A percentile compares a stretch with the other conserved stretches of the same genome.
Conservation (phyloP, 2,888 invertebrate genomes). For the Campaea margaritaria region DNA sequence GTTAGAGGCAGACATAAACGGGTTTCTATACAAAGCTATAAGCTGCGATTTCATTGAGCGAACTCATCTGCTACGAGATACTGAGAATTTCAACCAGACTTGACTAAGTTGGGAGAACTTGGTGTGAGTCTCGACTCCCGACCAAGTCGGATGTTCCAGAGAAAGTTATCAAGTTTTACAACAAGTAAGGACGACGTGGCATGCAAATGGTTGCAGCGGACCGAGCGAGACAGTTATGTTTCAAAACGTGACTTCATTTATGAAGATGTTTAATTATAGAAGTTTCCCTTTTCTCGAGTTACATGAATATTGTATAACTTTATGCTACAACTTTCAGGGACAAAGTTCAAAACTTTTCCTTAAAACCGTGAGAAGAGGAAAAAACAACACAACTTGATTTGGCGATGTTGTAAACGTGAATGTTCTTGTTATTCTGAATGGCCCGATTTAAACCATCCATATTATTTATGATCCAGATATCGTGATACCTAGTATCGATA, state of each 20-base stretch:
- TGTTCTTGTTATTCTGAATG: too few species aligned
- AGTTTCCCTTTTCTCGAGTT: conserved; percentile 38
- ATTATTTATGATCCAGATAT: too few species aligned
- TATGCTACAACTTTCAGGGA: conserved; percentile 30
- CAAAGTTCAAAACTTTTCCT: conserved; percentile 6
- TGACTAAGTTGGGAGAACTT: conserved; percentile 18
- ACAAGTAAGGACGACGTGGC: conserved; percentile 58
- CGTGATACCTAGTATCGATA: too few species aligned
- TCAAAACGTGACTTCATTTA: conserved; percentile 42
- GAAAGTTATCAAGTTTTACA: conserved; percentile 52
- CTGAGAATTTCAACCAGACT: too few species aligned
- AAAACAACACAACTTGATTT: too few species aligned
- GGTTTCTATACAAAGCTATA: too few species aligned
- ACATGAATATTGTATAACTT: conserved; percentile 32
- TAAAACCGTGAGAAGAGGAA: not conserved
- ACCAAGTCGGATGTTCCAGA: conserved; percentile 51
- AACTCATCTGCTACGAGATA: not conserved
- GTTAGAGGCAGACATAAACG: too few species aligned
- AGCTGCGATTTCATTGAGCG: not conserved
- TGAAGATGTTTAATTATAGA: conserved; percentile 34
- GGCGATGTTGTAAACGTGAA: not conserved
- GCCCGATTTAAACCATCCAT: too few species aligned
- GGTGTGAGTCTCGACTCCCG: conserved; percentile 38
- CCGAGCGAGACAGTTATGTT: conserved; percentile 37
- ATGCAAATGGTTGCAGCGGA: conserved; percentile 58